phyloP scores from a whole-genome alignment of 2,888 invertebrate genomes.

The Aphidius colemani region DNA sequence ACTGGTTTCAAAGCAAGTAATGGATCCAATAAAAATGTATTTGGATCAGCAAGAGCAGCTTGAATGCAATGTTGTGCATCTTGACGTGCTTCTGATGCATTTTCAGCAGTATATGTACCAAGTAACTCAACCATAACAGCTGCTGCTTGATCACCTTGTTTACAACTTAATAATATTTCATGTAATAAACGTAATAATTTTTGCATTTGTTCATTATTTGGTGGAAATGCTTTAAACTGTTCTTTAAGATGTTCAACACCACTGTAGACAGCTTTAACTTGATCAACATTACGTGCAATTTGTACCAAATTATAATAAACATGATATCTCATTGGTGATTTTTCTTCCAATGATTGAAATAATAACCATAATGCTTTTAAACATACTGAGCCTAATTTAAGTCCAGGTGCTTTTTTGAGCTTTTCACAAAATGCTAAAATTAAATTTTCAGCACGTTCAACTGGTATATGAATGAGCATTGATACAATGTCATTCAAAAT shows the following conservation, averaged over 20 bases:
- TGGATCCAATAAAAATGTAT: conserved; percentile 93
- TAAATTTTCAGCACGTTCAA: conserved; percentile 85
- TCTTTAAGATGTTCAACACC: conserved; percentile 83
- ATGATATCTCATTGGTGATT: conserved; percentile 84
- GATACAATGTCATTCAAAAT: conserved; percentile 96
- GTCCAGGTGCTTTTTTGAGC: conserved; percentile 83
- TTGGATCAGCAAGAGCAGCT: conserved; percentile 93
- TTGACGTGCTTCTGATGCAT: conserved; percentile 94
- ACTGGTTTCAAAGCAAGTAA: conserved; percentile 92
- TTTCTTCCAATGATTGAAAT: conserved; percentile 87
- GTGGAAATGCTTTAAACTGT: conserved; percentile 79
- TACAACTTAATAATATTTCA: conserved; percentile 84
- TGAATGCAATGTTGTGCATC: conserved; percentile 97
- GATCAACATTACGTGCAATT: conserved; percentile 86
- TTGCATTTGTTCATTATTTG: conserved; percentile 88
- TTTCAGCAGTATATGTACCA: conserved; percentile 95
- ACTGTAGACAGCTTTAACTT: conserved; percentile 81
- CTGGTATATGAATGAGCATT: conserved; percentile 87
- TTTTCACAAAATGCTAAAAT: conserved; percentile 92
- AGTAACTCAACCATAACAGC: conserved; percentile 97
- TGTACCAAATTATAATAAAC: conserved; percentile 91
- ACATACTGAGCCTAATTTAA: conserved; percentile 79
- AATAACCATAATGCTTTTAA: conserved; percentile 89
- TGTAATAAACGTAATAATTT: conserved; percentile 87
- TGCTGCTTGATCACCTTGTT: conserved; percentile 87